A percentile compares a stretch with the other conserved stretches of the same genome.
Conservation (phyloP, 2,797 vertebrate genomes). For the Melanogrammus aeglefinus region DNA sequence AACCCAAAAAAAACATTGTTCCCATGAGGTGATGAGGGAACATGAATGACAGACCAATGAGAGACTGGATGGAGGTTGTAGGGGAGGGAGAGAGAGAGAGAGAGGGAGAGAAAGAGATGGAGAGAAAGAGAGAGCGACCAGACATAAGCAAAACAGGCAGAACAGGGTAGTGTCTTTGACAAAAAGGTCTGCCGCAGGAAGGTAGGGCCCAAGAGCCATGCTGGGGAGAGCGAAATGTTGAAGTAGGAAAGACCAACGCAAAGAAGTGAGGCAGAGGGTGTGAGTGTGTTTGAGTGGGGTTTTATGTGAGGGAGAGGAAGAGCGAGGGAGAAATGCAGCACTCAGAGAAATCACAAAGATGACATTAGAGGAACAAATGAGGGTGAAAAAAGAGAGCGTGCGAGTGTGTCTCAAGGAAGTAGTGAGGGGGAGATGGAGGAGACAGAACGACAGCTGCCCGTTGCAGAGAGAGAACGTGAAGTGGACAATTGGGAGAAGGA, state of each 20-base stretch:
- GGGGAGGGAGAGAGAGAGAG: neutral
- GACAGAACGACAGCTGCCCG: neutral
- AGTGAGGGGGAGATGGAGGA: neutral
- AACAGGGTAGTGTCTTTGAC: too few species aligned
- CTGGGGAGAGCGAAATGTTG: too few species aligned
- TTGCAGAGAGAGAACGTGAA: neutral
- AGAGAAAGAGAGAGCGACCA: neutral
- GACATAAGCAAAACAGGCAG: neutral
- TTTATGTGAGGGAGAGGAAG: neutral
- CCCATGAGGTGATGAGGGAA: conserved; percentile 28
- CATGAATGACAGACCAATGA: conserved; percentile 31
- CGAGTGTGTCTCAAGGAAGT: neutral
- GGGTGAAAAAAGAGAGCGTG: neutral
- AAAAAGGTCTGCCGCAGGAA: too few species aligned
- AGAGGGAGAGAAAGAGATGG: neutral
- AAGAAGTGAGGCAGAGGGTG: too few species aligned
- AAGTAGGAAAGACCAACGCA: too few species aligned
- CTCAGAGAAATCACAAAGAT: neutral
- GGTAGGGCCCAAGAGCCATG: too few species aligned
- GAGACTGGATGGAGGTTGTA: conserved; percentile 2
- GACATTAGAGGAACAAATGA: neutral
- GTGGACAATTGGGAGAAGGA: neutral
- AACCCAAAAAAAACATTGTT: conserved; percentile 60
- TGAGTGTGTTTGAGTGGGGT: too few species aligned
- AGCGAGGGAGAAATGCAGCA: too few species aligned